Percentiles rank a stretch among this genome's conserved stretches.
These are phyloP conservation scores for Aporrectodea caliginosa DNA, from an alignment of 1,140 invertebrate genomes.

Conservation along the genomic window DNA sequence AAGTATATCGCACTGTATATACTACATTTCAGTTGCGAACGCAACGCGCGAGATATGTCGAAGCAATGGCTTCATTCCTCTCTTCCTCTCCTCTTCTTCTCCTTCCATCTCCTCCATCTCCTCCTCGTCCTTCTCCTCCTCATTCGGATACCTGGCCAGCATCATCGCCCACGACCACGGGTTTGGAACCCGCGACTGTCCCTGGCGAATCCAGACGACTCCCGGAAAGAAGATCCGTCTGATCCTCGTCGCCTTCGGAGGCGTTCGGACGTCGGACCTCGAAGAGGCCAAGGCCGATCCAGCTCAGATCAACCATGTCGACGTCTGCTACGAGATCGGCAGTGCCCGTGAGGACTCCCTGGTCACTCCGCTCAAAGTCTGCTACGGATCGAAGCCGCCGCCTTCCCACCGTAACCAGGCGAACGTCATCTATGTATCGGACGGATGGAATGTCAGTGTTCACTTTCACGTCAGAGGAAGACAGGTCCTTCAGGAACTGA, in stretches of 20 bases:
- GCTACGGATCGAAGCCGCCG: neutral
- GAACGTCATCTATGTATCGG: neutral
- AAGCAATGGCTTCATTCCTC: no score
- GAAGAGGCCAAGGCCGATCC: neutral
- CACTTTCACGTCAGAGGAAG: neutral
- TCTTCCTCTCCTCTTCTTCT: no score
- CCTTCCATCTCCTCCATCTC: neutral
- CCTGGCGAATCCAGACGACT: neutral
- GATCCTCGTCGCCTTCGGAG: neutral
- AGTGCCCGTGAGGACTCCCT: neutral
- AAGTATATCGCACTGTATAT: no score
- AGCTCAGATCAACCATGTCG: no score
- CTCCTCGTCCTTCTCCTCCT: neutral
- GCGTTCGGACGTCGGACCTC: no score
- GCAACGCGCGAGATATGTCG: no score
- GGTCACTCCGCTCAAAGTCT: neutral
- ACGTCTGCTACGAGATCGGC: neutral
- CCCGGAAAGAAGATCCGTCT: neutral
- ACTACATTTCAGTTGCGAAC: no score
- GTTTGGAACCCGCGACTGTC: neutral
- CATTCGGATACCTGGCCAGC: neutral
- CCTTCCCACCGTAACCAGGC: neutral
- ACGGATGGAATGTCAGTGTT: neutral
- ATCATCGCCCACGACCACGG: neutral
- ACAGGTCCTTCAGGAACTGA: neutral